phyloP scores from a whole-genome alignment of 2,797 vertebrate species.

The Rhodeus uyekii region DNA sequence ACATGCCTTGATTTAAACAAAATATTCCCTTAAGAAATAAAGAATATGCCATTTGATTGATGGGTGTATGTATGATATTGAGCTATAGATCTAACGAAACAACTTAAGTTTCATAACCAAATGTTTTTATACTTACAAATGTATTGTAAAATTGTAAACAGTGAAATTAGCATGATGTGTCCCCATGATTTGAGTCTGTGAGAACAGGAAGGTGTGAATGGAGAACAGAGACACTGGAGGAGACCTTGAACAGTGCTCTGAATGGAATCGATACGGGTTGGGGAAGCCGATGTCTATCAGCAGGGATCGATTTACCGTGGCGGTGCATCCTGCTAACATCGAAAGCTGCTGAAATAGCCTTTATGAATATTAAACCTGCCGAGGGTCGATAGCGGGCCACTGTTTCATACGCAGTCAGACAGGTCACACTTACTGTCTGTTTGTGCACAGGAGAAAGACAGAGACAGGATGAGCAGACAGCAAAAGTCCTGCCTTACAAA shows the following conservation, averaged over 20 bases:
- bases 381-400: slow-evolving; percentile 80
- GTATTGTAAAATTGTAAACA: not conserved
- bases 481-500: not conserved
- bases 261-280: slow-evolving; percentile 61
- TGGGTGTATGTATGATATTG: not conserved
- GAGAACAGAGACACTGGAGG: slow-evolving; percentile 70
- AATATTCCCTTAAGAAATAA: not conserved
- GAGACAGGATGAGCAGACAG: no score
- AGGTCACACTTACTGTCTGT: slow-evolving; percentile 43
- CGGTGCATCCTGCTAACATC: slow-evolving; percentile 80
- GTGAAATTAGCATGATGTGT: not conserved
- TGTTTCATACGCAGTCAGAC: slow-evolving; percentile 24
- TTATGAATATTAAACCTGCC: slow-evolving; percentile 94
- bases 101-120: not conserved
- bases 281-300: slow-evolving; percentile 91
- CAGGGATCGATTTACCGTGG: slow-evolving; percentile 90
- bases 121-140: not conserved
- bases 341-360: slow-evolving; percentile 87
- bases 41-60: not conserved
- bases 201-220: slow-evolving; percentile 12
- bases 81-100: not conserved
- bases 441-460: slow-evolving; percentile 15
- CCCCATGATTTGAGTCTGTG: not conserved
- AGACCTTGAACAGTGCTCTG: slow-evolving; percentile 85
- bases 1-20: not conserved